Percentiles rank a stretch among this genome's conserved stretches.
phyloP scores from a whole-genome alignment of 2,797 vertebrate genomes.

The Alosa sapidissima region DNA sequence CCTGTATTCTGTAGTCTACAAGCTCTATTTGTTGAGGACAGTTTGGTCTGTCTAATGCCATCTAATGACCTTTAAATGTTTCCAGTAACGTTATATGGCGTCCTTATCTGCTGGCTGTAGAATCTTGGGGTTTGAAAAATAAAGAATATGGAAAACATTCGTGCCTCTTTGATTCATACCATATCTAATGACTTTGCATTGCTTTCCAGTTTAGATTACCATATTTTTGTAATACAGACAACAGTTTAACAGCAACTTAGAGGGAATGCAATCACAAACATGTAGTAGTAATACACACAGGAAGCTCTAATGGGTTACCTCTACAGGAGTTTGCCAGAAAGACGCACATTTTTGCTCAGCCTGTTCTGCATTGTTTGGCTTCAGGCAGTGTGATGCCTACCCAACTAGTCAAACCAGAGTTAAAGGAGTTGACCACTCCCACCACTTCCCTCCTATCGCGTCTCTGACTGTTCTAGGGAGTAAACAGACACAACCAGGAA shows the following conservation, averaged over 20 bases:
- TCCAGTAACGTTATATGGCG: not conserved
- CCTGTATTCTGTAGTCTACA: not conserved
- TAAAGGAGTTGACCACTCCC: not conserved
- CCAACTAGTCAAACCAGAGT: constrained; percentile 20
- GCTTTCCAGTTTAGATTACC: not conserved
- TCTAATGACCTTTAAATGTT: not conserved
- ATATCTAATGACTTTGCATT: not conserved
- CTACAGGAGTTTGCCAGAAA: not conserved
- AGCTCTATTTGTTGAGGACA: not conserved
- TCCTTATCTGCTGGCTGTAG: not conserved
- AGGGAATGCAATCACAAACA: not conserved
- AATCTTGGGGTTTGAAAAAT: not conserved
- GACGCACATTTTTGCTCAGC: not conserved
- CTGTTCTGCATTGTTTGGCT: not conserved
- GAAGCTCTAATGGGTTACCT: not conserved
- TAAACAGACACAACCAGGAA: constrained; percentile 22
- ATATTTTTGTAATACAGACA: not conserved
- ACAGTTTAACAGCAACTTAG: not conserved
- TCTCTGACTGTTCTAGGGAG: not conserved
- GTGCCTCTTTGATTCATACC: not conserved
- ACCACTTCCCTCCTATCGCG: not conserved
- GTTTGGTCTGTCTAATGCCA: not conserved
- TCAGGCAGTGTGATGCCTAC: not conserved
- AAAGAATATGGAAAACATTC: not conserved
- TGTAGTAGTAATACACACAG: not conserved